Percentiles rank a stretch among this genome's conserved stretches.
Conservation (phyloP, 2,888 invertebrate species). For the Stomorhina lunata region DNA sequence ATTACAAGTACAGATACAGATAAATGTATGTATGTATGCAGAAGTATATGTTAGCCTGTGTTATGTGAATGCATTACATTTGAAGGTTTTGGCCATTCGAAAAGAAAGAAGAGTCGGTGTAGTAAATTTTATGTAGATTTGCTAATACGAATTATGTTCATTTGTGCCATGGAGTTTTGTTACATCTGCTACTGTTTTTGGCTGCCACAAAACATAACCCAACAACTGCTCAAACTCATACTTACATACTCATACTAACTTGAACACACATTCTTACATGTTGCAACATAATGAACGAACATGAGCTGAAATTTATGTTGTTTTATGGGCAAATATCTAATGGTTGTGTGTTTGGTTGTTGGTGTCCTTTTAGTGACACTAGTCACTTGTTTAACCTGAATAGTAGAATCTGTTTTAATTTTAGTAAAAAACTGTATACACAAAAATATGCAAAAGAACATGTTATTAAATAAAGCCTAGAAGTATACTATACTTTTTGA, state of each 20-base stretch:
- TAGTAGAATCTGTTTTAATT: neutral
- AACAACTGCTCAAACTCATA: neutral
- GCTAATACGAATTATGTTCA: constrained; percentile 77
- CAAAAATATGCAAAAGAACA: neutral
- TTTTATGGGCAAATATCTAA: constrained; percentile 53
- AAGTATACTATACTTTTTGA: neutral
- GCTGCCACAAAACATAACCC: constrained; percentile 60
- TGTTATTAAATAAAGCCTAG: neutral
- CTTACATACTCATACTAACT: neutral
- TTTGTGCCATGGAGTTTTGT: constrained; percentile 66
- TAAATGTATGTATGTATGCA: too few species aligned
- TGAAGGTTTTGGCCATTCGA: constrained; percentile 63
- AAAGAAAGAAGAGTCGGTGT: constrained; percentile 66
- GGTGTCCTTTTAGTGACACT: neutral
- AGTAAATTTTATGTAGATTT: constrained; percentile 78
- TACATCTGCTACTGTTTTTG: constrained; percentile 58
- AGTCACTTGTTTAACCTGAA: neutral
- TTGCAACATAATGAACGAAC: constrained; percentile 36
- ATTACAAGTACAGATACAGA: neutral
- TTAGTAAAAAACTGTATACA: neutral
- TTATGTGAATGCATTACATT: constrained; percentile 44
- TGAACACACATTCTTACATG: constrained; percentile 12
- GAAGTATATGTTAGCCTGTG: neutral
- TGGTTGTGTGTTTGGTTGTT: constrained; percentile 22
- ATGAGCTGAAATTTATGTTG: constrained; percentile 53